Base-by-base conservation (phyloP, 2,113 vertebrate species). In the Brachirus orientalis region DNA sequence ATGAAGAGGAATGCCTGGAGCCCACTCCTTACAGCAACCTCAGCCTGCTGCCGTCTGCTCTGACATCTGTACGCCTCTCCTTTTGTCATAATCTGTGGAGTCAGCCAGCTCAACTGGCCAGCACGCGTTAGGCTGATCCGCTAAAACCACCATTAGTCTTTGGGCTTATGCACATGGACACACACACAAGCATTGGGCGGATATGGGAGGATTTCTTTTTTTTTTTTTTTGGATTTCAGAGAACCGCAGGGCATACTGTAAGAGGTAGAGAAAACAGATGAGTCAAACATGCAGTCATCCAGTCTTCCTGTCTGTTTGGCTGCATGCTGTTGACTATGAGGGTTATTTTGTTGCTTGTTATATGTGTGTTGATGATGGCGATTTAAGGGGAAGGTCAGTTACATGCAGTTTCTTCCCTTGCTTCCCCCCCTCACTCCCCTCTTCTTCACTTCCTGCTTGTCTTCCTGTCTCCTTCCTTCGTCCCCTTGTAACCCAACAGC, bases 261-360 rank as follows among this genome's bases (percentile, higher is more conserved):
- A 83, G 78, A 59, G 82, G 83, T 71, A 82, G 81, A 90, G 80
- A 89, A 91, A 89, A 92, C 88, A 91, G 75, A 88, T 94, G 92
- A 94, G 89, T 93, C 92, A 94, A 83, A 64, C 56, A 59, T 83
- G 79, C 67, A 88, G 80, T 90, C 88, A 89, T 77, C 44, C 33
- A 67, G 71, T 79, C 88, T 91, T 90, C 86, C 69, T 84, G 80
- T 87, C 79, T 69, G 74, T 80, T 75, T 74, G 60, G 56, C 12
- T 11, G 48, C 54, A 60, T 56, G 65, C 22, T 61, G 64, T 61
- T 79, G 75, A 82, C 73, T 84, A 67, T 79, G 67, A 33, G 58
- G 55, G 18, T 47, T 37, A 22, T 66, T 66, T 59, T 73, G 55
- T 46, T 60, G 36, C 46, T 18, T 33, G 16, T 13, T 58, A 2